Conservation (phyloP, 2,888 invertebrate species). For the Ctenicera cuprea region DNA sequence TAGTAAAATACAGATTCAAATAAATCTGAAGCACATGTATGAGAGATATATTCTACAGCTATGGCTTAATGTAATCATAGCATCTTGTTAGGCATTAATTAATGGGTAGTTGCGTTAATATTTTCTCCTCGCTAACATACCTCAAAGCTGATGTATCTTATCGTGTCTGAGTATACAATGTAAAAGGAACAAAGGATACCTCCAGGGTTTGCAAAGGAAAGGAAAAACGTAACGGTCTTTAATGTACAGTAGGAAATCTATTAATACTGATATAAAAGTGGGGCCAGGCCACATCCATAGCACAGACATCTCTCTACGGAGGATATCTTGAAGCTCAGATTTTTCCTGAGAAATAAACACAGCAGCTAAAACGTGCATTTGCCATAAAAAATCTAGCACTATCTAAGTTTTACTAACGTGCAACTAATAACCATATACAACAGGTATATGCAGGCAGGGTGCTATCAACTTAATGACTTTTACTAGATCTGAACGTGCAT, state of each 20-base stretch:
- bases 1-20: not conserved
- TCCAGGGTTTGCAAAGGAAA: conserved; percentile 66
- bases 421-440: conserved; percentile 24
- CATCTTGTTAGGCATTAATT: conserved; percentile 17
- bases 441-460: not conserved
- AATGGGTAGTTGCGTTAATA: conserved; percentile 35
- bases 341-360: conserved; percentile 67
- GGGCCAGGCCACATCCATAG: conserved; percentile 69
- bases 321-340: conserved; percentile 65
- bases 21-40: not conserved
- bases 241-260: conserved; percentile 68
- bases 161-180: conserved; percentile 70
- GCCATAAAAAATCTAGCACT: conserved; percentile 31
- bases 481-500: conserved; percentile 39
- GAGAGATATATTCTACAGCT: conserved; percentile 4
- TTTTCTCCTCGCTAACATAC: conserved; percentile 56
- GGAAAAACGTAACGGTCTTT: conserved; percentile 69
- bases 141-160: conserved; percentile 68
- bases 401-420: conserved; percentile 29
- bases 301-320: conserved; percentile 68
- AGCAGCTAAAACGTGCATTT: conserved; percentile 66
- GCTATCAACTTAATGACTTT: conserved; percentile 2
- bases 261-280: conserved; percentile 67
- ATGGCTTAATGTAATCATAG: conserved; percentile 16
- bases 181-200: conserved; percentile 68